Evolutionary conservation across 2,113 vertebrate genomes (phyloP).

Genomic region (Dromas ardeola): DNA sequence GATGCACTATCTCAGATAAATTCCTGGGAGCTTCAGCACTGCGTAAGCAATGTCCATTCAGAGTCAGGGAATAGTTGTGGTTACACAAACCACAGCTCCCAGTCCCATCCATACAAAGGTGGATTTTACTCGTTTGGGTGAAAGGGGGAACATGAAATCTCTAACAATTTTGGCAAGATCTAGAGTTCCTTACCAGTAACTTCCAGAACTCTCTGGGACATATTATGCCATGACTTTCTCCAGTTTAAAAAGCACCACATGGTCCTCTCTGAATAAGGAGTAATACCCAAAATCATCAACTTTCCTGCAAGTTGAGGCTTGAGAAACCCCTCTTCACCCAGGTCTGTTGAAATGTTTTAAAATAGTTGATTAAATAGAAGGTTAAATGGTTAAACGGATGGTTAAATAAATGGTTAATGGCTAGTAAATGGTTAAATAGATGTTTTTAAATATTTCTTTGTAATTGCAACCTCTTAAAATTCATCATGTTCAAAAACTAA

Average conservation of each 20-base stretch:
- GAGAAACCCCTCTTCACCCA: not conserved
- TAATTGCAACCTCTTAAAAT: not conserved
- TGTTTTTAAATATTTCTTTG: not conserved
- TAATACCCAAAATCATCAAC: not conserved
- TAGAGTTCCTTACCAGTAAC: not conserved
- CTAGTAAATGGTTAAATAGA: not conserved
- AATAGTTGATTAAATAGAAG: not conserved
- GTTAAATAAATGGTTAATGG: not conserved
- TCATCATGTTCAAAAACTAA: not conserved
- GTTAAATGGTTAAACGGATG: not conserved
- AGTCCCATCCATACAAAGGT: fast-evolving
- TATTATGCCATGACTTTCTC: not conserved
- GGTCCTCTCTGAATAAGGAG: not conserved
- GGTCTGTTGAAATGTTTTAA: not conserved
- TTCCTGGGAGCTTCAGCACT: not conserved
- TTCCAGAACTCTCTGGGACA: not conserved
- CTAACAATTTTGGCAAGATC: not conserved
- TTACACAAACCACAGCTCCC: not conserved
- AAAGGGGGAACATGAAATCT: not conserved
- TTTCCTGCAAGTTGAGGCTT: not conserved
- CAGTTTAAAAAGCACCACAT: not conserved
- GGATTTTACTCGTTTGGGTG: not conserved
- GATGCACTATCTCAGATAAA: not conserved
- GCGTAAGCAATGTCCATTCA: not conserved
- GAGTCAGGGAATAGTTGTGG: not conserved